A percentile compares a stretch with the other conserved stretches of the same genome.
phyloP scores from a whole-genome alignment of 2,113 vertebrate genomes.

The Anguilla rostrata region DNA sequence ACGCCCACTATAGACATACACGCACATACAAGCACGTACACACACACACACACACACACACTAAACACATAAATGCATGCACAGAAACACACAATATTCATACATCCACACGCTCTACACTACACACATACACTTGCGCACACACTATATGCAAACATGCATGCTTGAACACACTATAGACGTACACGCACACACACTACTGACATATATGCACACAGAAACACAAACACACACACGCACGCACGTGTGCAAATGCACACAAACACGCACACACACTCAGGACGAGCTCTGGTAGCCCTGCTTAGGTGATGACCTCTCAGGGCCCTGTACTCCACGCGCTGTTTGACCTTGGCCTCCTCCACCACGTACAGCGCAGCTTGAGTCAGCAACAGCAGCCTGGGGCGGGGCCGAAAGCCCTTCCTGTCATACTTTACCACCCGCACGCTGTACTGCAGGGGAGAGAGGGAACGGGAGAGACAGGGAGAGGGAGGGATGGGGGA shows the following conservation, averaged over 20 bases:
- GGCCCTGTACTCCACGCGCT: slow-evolving; percentile 77
- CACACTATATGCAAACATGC: no score
- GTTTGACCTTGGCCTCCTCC: slow-evolving; percentile 86
- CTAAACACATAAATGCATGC: no score
- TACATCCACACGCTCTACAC: no score
- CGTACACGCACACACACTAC: no score
- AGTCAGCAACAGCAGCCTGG: slow-evolving; percentile 83
- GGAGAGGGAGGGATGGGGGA: no score
- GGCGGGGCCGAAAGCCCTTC: slow-evolving; percentile 83
- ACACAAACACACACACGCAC: background rate
- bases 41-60: no score
- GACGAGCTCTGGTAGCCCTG: background rate
- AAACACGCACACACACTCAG: background rate
- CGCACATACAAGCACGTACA: no score
- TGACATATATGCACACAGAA: background rate
- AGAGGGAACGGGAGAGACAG: background rate
- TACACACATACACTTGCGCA: no score
- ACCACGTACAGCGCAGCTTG: slow-evolving; percentile 76
- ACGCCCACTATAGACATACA: background rate
- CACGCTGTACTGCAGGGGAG: slow-evolving; percentile 76
- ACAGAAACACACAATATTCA: no score
- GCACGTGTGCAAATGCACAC: background rate
- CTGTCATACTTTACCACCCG: slow-evolving; percentile 88
- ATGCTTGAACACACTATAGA: no score
- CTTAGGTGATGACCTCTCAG: slow-evolving; percentile 74